These are phyloP conservation scores for Sebastes minor DNA, from an alignment of 2,797 vertebrate species.

Conservation along the genomic window DNA sequence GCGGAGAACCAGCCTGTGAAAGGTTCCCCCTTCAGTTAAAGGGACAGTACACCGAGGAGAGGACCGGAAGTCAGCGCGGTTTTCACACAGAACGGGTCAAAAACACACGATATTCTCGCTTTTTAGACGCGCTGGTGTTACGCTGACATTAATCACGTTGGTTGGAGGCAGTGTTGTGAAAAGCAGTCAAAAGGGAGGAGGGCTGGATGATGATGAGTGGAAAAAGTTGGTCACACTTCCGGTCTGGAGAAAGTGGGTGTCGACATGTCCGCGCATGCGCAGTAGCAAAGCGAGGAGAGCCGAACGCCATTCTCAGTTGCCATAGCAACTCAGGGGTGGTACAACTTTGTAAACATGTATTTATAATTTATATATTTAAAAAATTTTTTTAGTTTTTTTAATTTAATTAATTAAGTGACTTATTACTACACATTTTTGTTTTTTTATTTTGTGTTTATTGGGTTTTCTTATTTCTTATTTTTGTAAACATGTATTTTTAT, in stretches of 20 bases:
- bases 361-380: neutral
- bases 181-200: neutral
- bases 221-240: conserved; percentile 73
- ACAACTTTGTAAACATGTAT: neutral
- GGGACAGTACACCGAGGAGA: conserved; percentile 55
- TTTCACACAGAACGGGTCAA: neutral
- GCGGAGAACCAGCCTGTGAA: conserved; percentile 66
- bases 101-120: neutral
- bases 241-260: conserved; percentile 46
- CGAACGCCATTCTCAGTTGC: conserved; percentile 49
- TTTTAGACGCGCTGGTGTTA: neutral
- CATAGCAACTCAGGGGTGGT: conserved; percentile 13
- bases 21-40: conserved; percentile 81
- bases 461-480: too few species aligned
- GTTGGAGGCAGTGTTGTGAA: neutral
- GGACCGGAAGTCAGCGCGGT: neutral
- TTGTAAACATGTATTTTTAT: too few species aligned
- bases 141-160: neutral
- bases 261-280: conserved; percentile 56
- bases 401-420: too few species aligned
- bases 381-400: too few species aligned
- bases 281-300: neutral
- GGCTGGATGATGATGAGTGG: conserved; percentile 31
- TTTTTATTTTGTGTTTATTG: too few species aligned
- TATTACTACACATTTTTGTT: too few species aligned